A percentile compares a stretch with the other conserved stretches of the same genome.
Conservation (phyloP, 2,113 vertebrate genomes). For the Phyllopteryx taeniolatus region DNA sequence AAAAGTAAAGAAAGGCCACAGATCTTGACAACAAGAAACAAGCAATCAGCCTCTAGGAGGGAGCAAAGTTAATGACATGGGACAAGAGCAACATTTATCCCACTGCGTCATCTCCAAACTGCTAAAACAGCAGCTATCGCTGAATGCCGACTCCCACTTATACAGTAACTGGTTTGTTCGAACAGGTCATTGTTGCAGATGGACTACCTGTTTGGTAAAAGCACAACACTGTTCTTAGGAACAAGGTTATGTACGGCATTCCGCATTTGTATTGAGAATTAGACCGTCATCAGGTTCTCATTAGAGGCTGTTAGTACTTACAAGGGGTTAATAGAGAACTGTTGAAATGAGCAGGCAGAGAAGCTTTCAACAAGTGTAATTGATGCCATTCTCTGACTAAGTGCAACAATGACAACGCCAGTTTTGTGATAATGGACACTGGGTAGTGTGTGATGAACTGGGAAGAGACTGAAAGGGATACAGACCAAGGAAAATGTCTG, state of each 20-base stretch:
- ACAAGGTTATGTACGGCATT: constrained; percentile 8
- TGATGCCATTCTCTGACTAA: constrained; percentile 23
- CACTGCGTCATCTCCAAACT: not conserved
- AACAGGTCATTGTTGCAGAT: not conserved
- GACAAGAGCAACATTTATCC: not conserved
- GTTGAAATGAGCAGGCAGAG: constrained; percentile 17
- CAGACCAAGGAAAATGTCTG: constrained; percentile 19
- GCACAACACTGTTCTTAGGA: not conserved
- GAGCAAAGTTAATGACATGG: not conserved
- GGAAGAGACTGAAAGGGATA: constrained; percentile 27
- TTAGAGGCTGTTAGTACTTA: constrained; percentile 21
- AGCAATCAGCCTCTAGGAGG: not conserved
- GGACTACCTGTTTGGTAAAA: not conserved
- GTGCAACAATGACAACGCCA: constrained; percentile 22
- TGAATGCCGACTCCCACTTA: not conserved
- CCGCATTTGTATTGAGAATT: constrained; percentile 9
- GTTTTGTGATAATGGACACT: constrained; percentile 24
- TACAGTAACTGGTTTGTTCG: not conserved
- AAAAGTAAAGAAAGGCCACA: not conserved
- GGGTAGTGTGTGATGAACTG: constrained; percentile 18
- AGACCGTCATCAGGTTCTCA: constrained; percentile 15
- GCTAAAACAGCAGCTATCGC: not conserved
- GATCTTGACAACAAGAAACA: not conserved
- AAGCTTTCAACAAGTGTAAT: constrained; percentile 33
- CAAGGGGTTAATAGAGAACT: constrained; percentile 7